Evolutionary conservation across 2,888 invertebrate genomes (phyloP).

Genomic region (Margaritifera margaritifera): DNA sequence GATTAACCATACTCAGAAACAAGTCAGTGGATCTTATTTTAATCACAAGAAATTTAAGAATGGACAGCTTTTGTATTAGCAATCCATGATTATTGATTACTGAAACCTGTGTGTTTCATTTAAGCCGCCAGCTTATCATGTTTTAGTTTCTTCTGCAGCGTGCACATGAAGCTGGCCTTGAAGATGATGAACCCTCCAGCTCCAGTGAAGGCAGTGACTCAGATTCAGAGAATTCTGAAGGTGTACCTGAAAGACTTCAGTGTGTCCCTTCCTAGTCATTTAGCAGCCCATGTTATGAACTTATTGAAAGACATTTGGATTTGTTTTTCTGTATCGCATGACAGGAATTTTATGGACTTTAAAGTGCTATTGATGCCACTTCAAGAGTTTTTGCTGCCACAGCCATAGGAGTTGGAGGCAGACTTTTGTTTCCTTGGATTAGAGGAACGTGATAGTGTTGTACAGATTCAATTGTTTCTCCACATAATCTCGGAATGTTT

Average conservation of each 20-base stretch:
- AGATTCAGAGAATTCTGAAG: slow-evolving; percentile 56
- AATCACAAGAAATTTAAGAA: too few relatives aligned
- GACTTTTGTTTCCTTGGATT: too few relatives aligned
- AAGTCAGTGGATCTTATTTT: background rate
- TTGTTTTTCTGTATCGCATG: background rate
- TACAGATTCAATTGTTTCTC: too few relatives aligned
- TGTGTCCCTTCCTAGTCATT: slow-evolving; percentile 61
- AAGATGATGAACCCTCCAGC: slow-evolving; percentile 49
- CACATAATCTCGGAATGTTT: too few relatives aligned
- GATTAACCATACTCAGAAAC: slow-evolving; percentile 1
- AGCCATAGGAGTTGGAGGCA: too few relatives aligned
- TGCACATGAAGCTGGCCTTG: slow-evolving; percentile 17
- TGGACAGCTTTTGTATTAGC: too few relatives aligned
- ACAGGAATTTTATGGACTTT: too few relatives aligned
- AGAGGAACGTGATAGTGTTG: too few relatives aligned
- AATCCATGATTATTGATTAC: background rate
- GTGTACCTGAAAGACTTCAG: slow-evolving; percentile 55
- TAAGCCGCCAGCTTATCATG: background rate
- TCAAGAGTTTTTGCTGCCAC: too few relatives aligned
- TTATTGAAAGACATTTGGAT: background rate
- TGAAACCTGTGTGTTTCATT: background rate
- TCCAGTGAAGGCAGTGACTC: slow-evolving; percentile 50
- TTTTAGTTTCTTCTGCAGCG: slow-evolving; percentile 37
- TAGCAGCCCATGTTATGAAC: too few relatives aligned
- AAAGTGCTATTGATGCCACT: too few relatives aligned